phyloP scores from a whole-genome alignment of 2,797 vertebrate genomes.

The Bovichtus variegatus region DNA sequence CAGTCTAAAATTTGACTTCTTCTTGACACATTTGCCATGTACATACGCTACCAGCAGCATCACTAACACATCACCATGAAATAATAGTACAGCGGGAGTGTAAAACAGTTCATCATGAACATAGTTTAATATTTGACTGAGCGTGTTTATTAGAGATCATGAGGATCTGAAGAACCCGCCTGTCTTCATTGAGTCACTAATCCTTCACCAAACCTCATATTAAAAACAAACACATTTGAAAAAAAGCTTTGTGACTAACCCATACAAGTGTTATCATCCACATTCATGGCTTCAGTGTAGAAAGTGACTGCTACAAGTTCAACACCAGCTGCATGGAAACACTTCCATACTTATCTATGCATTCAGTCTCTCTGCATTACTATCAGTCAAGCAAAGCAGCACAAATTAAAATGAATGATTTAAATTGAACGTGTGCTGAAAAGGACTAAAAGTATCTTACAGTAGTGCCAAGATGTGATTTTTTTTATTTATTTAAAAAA shows the following conservation, averaged over 20 bases:
- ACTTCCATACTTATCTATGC: slow-evolving; percentile 45
- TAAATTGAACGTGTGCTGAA: slow-evolving; percentile 12
- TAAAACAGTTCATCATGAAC: background rate
- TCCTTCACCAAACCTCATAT: slow-evolving; percentile 36
- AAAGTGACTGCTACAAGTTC: slow-evolving; percentile 21
- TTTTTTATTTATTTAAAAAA: too few relatives aligned
- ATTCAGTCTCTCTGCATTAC: slow-evolving; percentile 74
- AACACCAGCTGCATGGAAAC: slow-evolving; percentile 65
- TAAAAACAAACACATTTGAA: background rate
- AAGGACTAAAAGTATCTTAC: slow-evolving; percentile 16
- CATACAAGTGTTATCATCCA: slow-evolving; percentile 61
- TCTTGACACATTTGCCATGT: background rate
- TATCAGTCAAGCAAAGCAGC: slow-evolving; percentile 42
- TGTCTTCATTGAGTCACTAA: slow-evolving; percentile 36
- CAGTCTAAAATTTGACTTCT: background rate
- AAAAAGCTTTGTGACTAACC: slow-evolving; percentile 74
- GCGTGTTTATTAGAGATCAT: slow-evolving; percentile 1
- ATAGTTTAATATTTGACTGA: background rate
- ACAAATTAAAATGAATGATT: slow-evolving; percentile 52
- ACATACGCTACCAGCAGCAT: background rate
- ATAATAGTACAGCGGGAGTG: background rate
- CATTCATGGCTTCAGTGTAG: slow-evolving; percentile 36
- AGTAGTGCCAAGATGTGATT: background rate
- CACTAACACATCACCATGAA: background rate
- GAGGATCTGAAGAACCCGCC: slow-evolving; percentile 11